Percentiles rank a stretch among this genome's conserved stretches.
Evolutionary conservation across 2,113 vertebrate genomes (phyloP).

Genomic region (Pogonocichla stellata): DNA sequence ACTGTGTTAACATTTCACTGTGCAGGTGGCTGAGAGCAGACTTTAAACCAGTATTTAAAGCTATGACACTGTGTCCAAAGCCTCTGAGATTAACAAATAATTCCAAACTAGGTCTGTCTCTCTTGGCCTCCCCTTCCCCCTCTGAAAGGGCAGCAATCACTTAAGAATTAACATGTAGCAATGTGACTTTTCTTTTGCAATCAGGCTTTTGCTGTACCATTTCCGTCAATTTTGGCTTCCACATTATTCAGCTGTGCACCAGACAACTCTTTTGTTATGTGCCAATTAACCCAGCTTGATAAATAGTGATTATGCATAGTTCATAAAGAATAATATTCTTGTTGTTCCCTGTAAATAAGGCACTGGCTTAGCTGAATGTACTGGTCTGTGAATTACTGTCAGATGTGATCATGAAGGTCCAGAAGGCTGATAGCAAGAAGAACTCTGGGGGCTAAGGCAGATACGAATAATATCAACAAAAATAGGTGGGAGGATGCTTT

Average conservation of each 20-base stretch:
- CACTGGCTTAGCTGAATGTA: neutral
- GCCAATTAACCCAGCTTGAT: slow-evolving; percentile 69
- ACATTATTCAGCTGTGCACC: slow-evolving; percentile 48
- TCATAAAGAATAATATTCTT: slow-evolving; percentile 52
- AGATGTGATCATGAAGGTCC: neutral
- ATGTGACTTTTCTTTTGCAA: neutral
- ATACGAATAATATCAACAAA: neutral
- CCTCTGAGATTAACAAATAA: neutral
- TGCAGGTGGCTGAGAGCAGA: neutral
- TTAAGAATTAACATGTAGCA: neutral
- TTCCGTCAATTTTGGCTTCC: slow-evolving; percentile 47
- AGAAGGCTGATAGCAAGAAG: neutral
- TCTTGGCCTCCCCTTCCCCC: neutral
- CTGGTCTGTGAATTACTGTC: slow-evolving; percentile 13
- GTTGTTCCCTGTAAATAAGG: slow-evolving; percentile 29
- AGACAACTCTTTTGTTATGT: slow-evolving; percentile 65
- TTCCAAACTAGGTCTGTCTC: neutral
- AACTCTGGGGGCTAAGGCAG: neutral
- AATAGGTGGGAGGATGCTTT: neutral
- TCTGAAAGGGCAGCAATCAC: neutral
- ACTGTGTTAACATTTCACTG: neutral
- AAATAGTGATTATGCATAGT: slow-evolving; percentile 72
- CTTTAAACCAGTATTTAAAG: neutral
- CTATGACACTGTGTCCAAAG: neutral
- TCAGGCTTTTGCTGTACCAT: slow-evolving; percentile 4